phyloP scores from a whole-genome alignment of 1,140 invertebrate species.

The Homarus americanus region DNA sequence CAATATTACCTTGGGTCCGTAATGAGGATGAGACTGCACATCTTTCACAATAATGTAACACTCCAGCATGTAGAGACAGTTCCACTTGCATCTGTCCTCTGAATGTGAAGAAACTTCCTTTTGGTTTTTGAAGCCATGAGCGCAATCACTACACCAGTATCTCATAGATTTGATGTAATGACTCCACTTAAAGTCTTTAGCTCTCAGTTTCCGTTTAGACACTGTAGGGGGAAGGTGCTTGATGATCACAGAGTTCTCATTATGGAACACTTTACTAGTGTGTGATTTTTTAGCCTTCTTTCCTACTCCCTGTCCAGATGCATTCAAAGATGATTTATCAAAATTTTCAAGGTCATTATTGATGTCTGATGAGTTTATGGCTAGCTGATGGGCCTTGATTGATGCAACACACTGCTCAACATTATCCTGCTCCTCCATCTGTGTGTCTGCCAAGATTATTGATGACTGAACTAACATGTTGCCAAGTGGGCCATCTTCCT shows the following conservation, averaged over 20 bases:
- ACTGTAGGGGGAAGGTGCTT: constrained; percentile 51
- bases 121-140: constrained; percentile 74
- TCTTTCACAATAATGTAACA: constrained; percentile 74
- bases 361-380: constrained; percentile 22
- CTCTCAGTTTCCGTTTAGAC: constrained; percentile 69
- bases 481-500: constrained; percentile 72
- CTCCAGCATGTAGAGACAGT: constrained; percentile 75
- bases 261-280: constrained; percentile 72
- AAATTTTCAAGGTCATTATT: constrained; percentile 45
- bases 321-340: constrained; percentile 49
- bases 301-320: constrained; percentile 44
- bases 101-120: constrained; percentile 69
- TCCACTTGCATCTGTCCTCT: constrained; percentile 73
- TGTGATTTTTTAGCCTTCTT: constrained; percentile 62
- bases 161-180: constrained; percentile 75
- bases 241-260: constrained; percentile 74
- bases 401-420: constrained; percentile 73
- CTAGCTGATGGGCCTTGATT: constrained; percentile 70
- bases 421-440: constrained; percentile 71
- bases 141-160: constrained; percentile 74
- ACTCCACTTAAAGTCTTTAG: constrained; percentile 75
- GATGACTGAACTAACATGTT: constrained; percentile 74
- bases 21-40: constrained; percentile 67
- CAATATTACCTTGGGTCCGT: constrained; percentile 72
- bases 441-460: constrained; percentile 70